Percentiles rank a stretch among this genome's conserved stretches.
These are phyloP conservation scores for Octopus bimaculoides DNA, from an alignment of 1,140 invertebrate genomes.

Conservation along the genomic window DNA sequence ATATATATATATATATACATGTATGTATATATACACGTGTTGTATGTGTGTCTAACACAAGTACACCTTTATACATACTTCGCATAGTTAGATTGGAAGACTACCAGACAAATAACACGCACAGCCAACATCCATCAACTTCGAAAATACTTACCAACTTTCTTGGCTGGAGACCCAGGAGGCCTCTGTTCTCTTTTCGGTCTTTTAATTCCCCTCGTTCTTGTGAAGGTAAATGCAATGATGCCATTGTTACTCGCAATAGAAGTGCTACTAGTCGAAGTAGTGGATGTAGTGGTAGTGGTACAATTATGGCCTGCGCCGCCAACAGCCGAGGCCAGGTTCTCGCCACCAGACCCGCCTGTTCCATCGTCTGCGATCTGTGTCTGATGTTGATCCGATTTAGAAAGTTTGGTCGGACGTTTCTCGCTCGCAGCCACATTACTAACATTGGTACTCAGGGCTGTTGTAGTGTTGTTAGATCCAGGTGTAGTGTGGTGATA, in stretches of 20 bases:
- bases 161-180: constrained; percentile 39
- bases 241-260: background rate
- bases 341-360: background rate
- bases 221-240: background rate
- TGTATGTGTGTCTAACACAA: background rate
- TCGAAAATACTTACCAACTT: constrained; percentile 24
- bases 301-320: background rate
- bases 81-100: background rate
- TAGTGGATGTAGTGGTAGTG: background rate
- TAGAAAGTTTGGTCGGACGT: background rate
- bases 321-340: background rate
- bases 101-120: background rate
- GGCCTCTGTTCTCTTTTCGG: constrained; percentile 39
- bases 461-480: background rate
- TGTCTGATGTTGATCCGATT: background rate
- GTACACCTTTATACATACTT: background rate
- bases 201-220: constrained; percentile 35
- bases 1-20: background rate
- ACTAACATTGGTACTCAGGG: background rate
- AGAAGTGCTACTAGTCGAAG: background rate
- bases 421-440: background rate
- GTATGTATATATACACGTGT: background rate
- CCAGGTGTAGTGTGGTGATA: background rate
- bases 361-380: background rate
- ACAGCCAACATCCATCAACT: background rate